Conservation (phyloP, 2,797 vertebrate genomes). For the Bovichtus variegatus region DNA sequence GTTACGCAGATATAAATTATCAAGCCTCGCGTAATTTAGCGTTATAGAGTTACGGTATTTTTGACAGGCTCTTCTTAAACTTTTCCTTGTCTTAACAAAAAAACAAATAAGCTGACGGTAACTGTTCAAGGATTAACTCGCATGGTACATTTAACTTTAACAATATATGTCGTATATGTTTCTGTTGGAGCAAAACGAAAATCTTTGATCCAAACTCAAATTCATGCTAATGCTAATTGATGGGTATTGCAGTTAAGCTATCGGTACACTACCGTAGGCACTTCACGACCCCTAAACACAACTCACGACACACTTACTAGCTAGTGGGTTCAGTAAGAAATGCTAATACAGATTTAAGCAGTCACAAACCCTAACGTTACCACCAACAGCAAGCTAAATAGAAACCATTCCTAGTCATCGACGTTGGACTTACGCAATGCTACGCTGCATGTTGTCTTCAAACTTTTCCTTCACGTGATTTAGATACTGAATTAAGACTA, state of each 20-base stretch:
- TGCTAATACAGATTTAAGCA: background rate
- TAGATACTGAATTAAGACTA: background rate
- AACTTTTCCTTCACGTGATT: background rate
- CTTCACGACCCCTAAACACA: background rate
- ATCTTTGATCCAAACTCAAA: background rate
- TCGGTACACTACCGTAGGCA: fast-evolving
- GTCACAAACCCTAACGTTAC: background rate
- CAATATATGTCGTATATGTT: background rate
- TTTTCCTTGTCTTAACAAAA: background rate
- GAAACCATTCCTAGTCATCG: fast-evolving
- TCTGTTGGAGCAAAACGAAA: background rate
- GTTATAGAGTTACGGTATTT: background rate
- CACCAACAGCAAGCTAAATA: background rate
- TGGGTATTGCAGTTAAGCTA: background rate
- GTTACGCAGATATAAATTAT: background rate
- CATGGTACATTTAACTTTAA: fast-evolving
- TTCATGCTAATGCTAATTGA: constrained; percentile 28
- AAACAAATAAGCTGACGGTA: background rate
- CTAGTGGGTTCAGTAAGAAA: too few relatives aligned
- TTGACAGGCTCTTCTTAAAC: too few relatives aligned
- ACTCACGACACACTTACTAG: background rate
- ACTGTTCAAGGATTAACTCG: background rate
- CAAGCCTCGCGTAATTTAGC: background rate
- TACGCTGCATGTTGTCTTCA: constrained; percentile 83
- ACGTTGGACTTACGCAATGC: constrained; percentile 83